Base-by-base conservation (phyloP, 2,113 vertebrate species). In the Microcebus lehilahytsara region DNA sequence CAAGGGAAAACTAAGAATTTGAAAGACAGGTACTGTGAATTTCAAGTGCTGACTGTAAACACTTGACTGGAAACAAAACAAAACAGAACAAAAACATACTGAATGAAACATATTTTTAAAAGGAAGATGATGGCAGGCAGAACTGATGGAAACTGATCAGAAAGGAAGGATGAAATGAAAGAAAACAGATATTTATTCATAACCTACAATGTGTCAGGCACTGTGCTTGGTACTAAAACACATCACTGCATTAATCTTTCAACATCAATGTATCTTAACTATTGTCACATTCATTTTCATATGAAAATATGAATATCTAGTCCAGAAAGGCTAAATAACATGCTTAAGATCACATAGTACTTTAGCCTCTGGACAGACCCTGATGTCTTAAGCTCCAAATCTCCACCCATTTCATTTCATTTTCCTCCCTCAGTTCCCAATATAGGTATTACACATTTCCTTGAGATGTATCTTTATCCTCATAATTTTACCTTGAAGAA, bases 1-100 rank as follows among this genome's bases (percentile, higher is more conserved):
- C 75, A 79, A 78, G 5, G 58, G 42, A n/a, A 93, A 93, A 69
- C 17, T 84, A 80, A 97, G 20, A 42, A 89, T 92, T 83, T 69
- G 34, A 60, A 56, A 75, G 93, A 40, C 14, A 86, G 58, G 46
- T 16, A 40, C n/a, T 71, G 4, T 20, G 34, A 89, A 19, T 71
- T 32, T 93, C 37, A 69, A 77, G 53, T 8, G 2, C 30, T 77
- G 34, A 81, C 22, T 58, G 1, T 27, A 27, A 83, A 92, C 46
- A 91, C 58, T 75, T 25, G 17, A 69, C 20, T 46, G 6, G 27
- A 81, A 92, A 23, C 12, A 64, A 60, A 83, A 58, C 30, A 32
- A 79, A 83, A 58, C 30, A 32, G 72, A 83, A 83, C 25, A 62
- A 77, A 53, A 69, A 12, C 2, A 20, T 23, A 12, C 13, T 10